Evolutionary conservation across 1,140 invertebrate species (phyloP), one percentile per base, ranked within the genome.

Genomic region (Drosophila nannoptera): DNA sequence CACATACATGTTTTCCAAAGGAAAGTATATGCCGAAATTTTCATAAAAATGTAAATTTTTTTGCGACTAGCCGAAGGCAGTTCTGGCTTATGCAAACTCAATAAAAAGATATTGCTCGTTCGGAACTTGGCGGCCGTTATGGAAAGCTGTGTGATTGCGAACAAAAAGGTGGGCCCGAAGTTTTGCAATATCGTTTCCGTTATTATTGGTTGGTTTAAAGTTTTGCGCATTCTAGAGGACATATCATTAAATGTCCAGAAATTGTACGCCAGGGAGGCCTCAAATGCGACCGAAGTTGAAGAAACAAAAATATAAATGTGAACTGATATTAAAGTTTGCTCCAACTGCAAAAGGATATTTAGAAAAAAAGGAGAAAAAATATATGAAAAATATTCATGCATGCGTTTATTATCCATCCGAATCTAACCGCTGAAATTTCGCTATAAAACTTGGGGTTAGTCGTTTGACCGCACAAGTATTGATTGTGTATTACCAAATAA

Each of bases 21-120:
- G n/a, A n/a, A n/a, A n/a, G n/a, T n/a, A n/a, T n/a, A n/a, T 73
- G 62, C 53, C 43, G 42, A 73, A 75, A 73, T 83, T 83, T 83
- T 83, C 84, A 83, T 83, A 84, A 83, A 83, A 83, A 83, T 83
- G 80, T 76, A 84, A 83, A 83, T 83, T 83, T 67, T 56, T 61
- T 69, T 42, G 58, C 66, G 29, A 73, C 65, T 76, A 56, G 80
- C 81, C 81, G 76, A 67, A 86, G 73, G 80, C 69, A 63, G 64
- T 69, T 73, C 60, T 70, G 77, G 62, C 81, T 64, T 66, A 76
- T 72, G 75, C 69, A 69, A 80, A 71, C 63, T 73, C 80, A 83
- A 83, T 84, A 83, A 83, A 84, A 84, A 84, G 65, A 74, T 83
- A 84, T 80, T 73, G 69, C 81, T 84, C 76, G 69, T 86, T 83